Conservation (phyloP, 2,888 invertebrate genomes). For the Hyalella azteca region DNA sequence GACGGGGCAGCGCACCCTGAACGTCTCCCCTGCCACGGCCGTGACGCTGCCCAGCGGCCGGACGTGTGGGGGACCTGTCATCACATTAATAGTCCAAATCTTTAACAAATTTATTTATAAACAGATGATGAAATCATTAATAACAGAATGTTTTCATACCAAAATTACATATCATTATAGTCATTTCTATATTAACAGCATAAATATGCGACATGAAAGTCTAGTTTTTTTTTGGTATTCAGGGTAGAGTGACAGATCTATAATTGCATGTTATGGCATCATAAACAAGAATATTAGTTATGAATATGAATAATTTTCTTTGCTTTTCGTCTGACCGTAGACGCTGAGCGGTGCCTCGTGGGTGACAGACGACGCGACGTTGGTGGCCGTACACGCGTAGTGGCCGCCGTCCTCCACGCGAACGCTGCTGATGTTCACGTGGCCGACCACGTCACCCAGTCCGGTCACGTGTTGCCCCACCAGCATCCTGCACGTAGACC, state of each 20-base stretch:
- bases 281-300: too few species aligned
- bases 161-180: too few species aligned
- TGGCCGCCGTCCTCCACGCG: slow-evolving; percentile 63
- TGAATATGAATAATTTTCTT: too few species aligned
- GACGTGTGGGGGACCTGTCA: slow-evolving; percentile 82
- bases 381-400: slow-evolving; percentile 63
- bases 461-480: slow-evolving; percentile 59
- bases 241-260: too few species aligned
- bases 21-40: slow-evolving; percentile 87
- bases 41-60: slow-evolving; percentile 91
- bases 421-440: slow-evolving; percentile 60
- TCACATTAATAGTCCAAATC: too few species aligned
- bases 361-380: slow-evolving; percentile 62
- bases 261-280: too few species aligned
- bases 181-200: too few species aligned
- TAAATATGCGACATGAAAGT: too few species aligned
- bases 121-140: too few species aligned
- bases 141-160: too few species aligned
- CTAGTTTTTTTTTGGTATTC: too few species aligned
- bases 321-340: slow-evolving; percentile 62
- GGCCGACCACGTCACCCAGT: slow-evolving; percentile 53
- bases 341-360: slow-evolving; percentile 63
- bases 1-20: slow-evolving; percentile 85
- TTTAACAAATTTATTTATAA: too few species aligned
- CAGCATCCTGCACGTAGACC: slow-evolving; percentile 59